Evolutionary conservation across 35 echinoderm and acorn worm genomes (phyloP).

Genomic region (Chiridota heheva): DNA sequence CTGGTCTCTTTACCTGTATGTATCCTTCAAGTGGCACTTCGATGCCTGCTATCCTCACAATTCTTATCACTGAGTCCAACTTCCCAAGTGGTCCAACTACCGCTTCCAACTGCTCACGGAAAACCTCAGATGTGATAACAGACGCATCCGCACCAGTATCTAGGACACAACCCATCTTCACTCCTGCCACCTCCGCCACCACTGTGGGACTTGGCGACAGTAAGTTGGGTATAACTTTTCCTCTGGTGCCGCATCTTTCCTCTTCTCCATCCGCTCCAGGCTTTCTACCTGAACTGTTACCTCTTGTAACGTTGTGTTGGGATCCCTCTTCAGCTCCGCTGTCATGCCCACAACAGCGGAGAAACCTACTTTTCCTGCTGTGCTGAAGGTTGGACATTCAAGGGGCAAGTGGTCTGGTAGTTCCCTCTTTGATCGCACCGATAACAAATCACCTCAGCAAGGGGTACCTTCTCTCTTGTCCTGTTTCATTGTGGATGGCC

Average conservation of each 20-base stretch:
- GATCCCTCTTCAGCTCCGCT: no score
- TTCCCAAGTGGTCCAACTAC: background rate
- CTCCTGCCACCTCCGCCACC: slow-evolving; percentile 21
- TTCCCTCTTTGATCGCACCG: slow-evolving; percentile 7
- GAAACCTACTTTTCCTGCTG: slow-evolving; percentile 6
- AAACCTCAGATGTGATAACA: slow-evolving; percentile 43
- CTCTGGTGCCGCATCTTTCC: background rate
- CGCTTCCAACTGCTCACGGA: slow-evolving; percentile 11
- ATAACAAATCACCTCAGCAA: background rate
- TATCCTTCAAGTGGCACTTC: slow-evolving; percentile 47
- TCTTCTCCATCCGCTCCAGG: no score
- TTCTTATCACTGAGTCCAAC: background rate
- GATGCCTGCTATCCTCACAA: background rate
- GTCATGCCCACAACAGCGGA: slow-evolving; percentile 26
- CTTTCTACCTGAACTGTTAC: no score
- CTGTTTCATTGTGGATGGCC: background rate
- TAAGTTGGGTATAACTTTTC: slow-evolving; percentile 1
- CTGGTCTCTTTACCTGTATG: no score
- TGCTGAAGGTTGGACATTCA: background rate
- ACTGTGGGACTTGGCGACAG: slow-evolving; percentile 45
- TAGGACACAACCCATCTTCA: slow-evolving; percentile 39
- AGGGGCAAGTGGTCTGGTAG: background rate
- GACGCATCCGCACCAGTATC: slow-evolving; percentile 65
- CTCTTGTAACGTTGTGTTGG: no score
- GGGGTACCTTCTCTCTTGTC: background rate